Percentiles rank a stretch among this genome's conserved stretches.
Evolutionary conservation across 2,113 vertebrate genomes (phyloP).

Genomic region (Pteruthius melanotis): DNA sequence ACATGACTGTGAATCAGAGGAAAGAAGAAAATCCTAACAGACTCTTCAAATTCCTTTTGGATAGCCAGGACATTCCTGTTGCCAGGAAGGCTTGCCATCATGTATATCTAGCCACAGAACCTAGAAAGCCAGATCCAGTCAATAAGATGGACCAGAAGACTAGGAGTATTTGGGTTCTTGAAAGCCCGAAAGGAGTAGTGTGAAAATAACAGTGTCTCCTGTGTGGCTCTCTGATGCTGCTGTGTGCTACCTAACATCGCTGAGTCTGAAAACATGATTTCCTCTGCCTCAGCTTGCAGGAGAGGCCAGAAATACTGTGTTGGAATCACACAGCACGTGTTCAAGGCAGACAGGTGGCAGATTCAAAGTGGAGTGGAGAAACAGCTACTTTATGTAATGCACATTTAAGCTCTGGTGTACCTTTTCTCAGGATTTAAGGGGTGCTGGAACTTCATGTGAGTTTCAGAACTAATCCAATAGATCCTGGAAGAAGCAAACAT

Average conservation of each 20-base stretch:
- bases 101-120: background rate
- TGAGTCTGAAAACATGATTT: background rate
- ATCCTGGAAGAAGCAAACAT: background rate
- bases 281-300: background rate
- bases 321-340: background rate
- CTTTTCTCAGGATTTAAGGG: background rate
- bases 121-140: background rate
- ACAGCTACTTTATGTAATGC: background rate
- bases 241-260: background rate
- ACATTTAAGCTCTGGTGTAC: background rate
- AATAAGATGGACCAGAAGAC: background rate
- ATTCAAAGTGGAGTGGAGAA: background rate
- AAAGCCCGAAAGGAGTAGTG: background rate
- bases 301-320: background rate
- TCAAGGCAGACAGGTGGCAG: background rate
- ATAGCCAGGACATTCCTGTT: background rate
- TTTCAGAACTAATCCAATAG: background rate
- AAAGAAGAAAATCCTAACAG: background rate
- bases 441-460: background rate
- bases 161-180: background rate
- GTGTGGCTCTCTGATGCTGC: background rate
- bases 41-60: background rate
- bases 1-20: background rate
- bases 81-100: background rate
- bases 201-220: background rate